Base-by-base conservation (phyloP, 2,113 vertebrate genomes). In the Acanthisitta chloris region DNA sequence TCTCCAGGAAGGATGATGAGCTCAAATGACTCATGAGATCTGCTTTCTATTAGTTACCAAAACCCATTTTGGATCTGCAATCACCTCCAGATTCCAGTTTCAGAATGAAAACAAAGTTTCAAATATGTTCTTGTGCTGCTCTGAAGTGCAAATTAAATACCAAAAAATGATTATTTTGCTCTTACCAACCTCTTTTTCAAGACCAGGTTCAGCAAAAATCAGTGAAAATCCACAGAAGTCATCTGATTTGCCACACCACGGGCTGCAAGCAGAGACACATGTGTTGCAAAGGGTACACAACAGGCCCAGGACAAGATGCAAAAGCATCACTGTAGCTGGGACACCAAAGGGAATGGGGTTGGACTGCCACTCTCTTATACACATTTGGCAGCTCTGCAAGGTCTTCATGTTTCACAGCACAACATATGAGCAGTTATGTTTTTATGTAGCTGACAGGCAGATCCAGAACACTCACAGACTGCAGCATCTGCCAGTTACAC, bases 111-210 rank as follows among this genome's bases (percentile, higher is more conserved):
- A 78, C 13, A 28, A 33, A 34, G 26, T 59, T 76, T 84, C 52
- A 67, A 58, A 42, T 9, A 42, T 4, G 76, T 17, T 77, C 33
- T 72, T 45, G 57, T 1, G 6, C 31, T 83, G 34, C 42, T 90
- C 58, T 36, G 13, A 73, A 81, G 18, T 4, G 6, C 57, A 92
- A 78, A 43, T 28, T 12, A n/a, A 74, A 66, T 55, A 43, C 21
- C 13, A 42, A 12, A 61, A 81, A 69, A 43, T 40, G 33, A 76
- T 82, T 70, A 20, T 38, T 95, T 83, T 81, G 40, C 24, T 93
- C 52, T 86, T 73, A 97, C 98, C 94, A 76, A 99, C 99, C 99
- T 99, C 99, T 84, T 98, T 99, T 96, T 99, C 99, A 45, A 99
- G 97, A 52, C 98, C 97, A n/a, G 98, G 98, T 94, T 99, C 99